These are phyloP conservation scores for Harpalus rubripes DNA, from an alignment of 2,888 invertebrate species.

Conservation along the genomic window DNA sequence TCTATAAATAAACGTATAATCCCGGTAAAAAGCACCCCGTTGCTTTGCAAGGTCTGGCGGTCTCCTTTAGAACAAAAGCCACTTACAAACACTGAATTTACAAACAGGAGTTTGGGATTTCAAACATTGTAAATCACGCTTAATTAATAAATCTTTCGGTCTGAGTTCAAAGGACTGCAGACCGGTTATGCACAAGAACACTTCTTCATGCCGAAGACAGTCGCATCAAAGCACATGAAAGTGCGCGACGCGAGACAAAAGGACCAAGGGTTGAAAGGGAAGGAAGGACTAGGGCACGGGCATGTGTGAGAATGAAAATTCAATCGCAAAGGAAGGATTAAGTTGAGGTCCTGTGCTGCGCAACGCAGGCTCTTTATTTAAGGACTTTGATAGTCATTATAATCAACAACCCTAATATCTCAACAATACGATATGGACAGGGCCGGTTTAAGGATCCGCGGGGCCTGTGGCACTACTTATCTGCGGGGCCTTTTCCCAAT, in stretches of 20 bases:
- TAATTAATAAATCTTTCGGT: constrained; percentile 52
- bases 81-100: constrained; percentile 49
- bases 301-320: constrained; percentile 30
- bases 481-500: too few relatives aligned
- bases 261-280: constrained; percentile 20
- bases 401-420: too few relatives aligned
- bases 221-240: constrained; percentile 47
- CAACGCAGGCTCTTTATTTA: too few relatives aligned
- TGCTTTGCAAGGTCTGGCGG: constrained; percentile 9
- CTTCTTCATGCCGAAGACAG: constrained; percentile 45
- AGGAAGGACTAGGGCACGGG: background rate
- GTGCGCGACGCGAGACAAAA: constrained; percentile 42
- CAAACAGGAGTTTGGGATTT: constrained; percentile 50
- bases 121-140: constrained; percentile 50
- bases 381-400: too few relatives aligned
- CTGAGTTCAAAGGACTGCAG: constrained; percentile 21
- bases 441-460: too few relatives aligned
- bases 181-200: constrained; percentile 48
- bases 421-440: too few relatives aligned
- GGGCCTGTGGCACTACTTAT: too few relatives aligned
- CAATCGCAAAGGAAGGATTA: constrained; percentile 5
- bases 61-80: constrained; percentile 29
- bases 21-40: constrained; percentile 19
- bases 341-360: background rate
- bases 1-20: constrained; percentile 39